phyloP scores from a whole-genome alignment of 2,888 invertebrate genomes.

The Sialis lutaria region DNA sequence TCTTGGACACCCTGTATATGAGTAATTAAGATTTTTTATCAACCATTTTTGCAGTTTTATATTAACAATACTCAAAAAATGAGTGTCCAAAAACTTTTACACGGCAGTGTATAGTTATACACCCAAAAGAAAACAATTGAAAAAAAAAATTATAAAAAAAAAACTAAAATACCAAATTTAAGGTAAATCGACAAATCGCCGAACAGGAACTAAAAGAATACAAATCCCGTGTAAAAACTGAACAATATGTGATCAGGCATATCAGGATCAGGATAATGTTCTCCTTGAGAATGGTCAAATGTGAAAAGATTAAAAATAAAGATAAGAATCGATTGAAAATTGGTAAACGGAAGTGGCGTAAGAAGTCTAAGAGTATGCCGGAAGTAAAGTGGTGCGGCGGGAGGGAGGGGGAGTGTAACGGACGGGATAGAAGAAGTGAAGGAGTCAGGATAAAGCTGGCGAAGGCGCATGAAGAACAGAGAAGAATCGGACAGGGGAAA shows the following conservation, averaged over 20 bases:
- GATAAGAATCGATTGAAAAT: background rate
- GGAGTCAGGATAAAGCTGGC: slow-evolving; percentile 7
- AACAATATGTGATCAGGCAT: slow-evolving; percentile 42
- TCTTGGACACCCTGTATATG: too few species aligned
- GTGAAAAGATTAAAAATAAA: slow-evolving; percentile 22
- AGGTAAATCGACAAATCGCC: background rate
- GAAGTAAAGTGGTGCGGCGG: background rate
- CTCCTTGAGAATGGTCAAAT: slow-evolving; percentile 40
- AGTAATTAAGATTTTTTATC: too few species aligned
- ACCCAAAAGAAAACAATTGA: background rate
- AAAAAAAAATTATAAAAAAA: background rate
- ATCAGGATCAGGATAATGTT: slow-evolving; percentile 48
- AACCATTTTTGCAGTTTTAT: too few species aligned
- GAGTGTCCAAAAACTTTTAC: too few species aligned
- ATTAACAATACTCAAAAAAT: too few species aligned
- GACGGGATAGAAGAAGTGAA: background rate
- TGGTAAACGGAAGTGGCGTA: background rate
- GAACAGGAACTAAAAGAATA: slow-evolving; percentile 1
- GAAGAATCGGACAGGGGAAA: slow-evolving; percentile 23
- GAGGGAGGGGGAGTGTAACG: background rate
- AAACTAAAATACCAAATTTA: background rate
- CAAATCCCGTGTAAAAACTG: slow-evolving; percentile 23
- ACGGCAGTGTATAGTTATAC: too few species aligned
- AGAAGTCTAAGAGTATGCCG: background rate
- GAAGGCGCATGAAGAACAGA: slow-evolving; percentile 21